These are phyloP conservation scores for Scolanthus callimorphus DNA, from an alignment of 92 coral and sea anemone species.

Conservation along the genomic window DNA sequence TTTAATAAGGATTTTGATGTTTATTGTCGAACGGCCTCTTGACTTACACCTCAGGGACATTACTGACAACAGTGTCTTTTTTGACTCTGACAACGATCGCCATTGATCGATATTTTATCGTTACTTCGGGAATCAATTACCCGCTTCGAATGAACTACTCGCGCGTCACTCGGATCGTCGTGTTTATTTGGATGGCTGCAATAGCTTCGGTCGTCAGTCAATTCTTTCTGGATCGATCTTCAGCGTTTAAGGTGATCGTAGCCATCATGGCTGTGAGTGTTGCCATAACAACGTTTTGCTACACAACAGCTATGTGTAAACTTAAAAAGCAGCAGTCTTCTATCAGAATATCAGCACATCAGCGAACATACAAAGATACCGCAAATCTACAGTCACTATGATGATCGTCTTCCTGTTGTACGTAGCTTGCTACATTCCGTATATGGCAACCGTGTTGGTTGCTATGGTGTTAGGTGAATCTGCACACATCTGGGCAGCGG, in stretches of 20 bases:
- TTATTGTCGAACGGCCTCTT: not conserved
- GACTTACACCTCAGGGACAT: not conserved
- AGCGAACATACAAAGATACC: not conserved
- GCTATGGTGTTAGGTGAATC: not conserved
- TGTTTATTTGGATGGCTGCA: not conserved
- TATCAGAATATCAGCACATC: not conserved
- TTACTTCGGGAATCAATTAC: not conserved
- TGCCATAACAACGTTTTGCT: conserved; percentile 2
- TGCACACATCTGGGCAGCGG: conserved; percentile 1
- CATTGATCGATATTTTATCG: not conserved
- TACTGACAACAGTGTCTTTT: not conserved
- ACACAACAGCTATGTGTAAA: not conserved
- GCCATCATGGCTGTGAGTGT: not conserved
- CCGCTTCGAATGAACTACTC: not conserved
- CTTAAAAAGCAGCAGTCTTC: not conserved
- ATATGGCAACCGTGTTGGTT: not conserved
- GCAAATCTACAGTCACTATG: not conserved
- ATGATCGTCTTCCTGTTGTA: not conserved
- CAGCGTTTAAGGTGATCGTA: not conserved
- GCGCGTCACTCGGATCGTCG: not conserved
- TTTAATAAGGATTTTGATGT: not conserved
- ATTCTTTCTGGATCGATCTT: not conserved
- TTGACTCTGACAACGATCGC: not conserved
- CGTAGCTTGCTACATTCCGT: not conserved
- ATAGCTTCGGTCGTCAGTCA: not conserved